Conservation (phyloP, 2,797 vertebrate genomes). For the Hylomyscus alleni region DNA sequence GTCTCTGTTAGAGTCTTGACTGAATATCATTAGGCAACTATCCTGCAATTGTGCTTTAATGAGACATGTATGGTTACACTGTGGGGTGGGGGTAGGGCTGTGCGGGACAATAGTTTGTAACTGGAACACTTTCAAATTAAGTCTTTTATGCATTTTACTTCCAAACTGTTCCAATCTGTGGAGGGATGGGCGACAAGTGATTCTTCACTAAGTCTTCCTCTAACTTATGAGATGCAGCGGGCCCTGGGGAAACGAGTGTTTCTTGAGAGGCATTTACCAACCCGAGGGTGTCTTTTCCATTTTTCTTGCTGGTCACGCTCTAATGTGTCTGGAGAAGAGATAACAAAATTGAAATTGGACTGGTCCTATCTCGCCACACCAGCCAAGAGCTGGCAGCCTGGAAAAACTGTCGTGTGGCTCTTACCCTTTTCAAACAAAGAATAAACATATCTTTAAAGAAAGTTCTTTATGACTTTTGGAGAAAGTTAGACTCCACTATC, state of each 20-base stretch:
- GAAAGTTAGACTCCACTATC: not conserved
- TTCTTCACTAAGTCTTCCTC: not conserved
- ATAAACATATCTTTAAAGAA: not conserved
- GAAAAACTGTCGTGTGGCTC: not conserved
- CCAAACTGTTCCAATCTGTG: not conserved
- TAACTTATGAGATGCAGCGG: not conserved
- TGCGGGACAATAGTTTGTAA: not conserved
- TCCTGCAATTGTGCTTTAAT: not conserved
- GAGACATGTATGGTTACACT: not conserved
- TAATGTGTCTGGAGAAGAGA: constrained; percentile 73
- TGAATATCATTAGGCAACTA: not conserved
- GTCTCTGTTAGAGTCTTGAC: not conserved
- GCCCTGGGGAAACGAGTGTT: not conserved
- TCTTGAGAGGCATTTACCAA: constrained; percentile 57
- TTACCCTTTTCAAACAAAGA: constrained; percentile 14
- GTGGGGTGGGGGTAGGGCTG: not conserved
- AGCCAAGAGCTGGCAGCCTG: constrained; percentile 45
- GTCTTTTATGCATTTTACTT: not conserved
- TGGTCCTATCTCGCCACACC: constrained; percentile 66
- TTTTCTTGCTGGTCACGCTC: constrained; percentile 75
- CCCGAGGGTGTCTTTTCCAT: constrained; percentile 68
- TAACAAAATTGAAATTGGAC: constrained; percentile 73
- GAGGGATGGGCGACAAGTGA: not conserved
- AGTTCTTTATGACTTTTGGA: not conserved
- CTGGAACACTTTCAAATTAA: not conserved